Evolutionary conservation across 2,797 vertebrate species (phyloP).

Genomic region (Poeciliopsis gracilis): DNA sequence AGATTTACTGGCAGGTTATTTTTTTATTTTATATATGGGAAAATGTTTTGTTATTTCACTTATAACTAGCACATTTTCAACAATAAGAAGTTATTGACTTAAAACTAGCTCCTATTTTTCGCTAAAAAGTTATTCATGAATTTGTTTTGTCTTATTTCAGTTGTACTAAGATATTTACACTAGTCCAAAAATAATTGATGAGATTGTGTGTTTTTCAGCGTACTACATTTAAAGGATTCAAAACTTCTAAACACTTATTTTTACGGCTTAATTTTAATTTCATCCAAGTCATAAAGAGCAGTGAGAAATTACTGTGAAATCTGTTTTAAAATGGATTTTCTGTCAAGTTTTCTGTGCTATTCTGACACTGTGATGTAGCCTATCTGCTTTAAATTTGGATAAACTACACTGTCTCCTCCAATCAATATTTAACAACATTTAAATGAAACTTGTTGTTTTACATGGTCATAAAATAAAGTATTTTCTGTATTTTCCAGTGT

Average conservation of each 20-base stretch:
- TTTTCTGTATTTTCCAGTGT: constrained; percentile 53
- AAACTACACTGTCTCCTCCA: constrained; percentile 4
- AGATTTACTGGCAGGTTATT: too few species aligned
- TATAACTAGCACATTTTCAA: too few species aligned
- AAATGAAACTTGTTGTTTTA: constrained; percentile 62
- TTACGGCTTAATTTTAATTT: neutral
- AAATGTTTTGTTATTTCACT: too few species aligned
- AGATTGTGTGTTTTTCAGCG: too few species aligned
- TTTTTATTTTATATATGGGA: too few species aligned
- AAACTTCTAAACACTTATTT: neutral
- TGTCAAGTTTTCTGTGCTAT: constrained; percentile 11
- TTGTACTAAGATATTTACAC: too few species aligned
- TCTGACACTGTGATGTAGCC: neutral
- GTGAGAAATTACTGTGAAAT: constrained; percentile 1
- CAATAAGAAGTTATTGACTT: too few species aligned
- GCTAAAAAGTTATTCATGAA: too few species aligned
- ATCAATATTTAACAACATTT: constrained; percentile 38
- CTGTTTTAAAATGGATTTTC: constrained; percentile 41
- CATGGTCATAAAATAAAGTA: constrained; percentile 66
- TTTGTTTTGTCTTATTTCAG: too few species aligned
- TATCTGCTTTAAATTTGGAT: neutral
- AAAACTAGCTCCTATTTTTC: too few species aligned
- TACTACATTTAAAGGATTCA: too few species aligned
- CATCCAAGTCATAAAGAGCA: neutral
- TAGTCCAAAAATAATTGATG: too few species aligned